Conservation (phyloP, 2,113 vertebrate genomes). For the Ibidorhyncha struthersii region DNA sequence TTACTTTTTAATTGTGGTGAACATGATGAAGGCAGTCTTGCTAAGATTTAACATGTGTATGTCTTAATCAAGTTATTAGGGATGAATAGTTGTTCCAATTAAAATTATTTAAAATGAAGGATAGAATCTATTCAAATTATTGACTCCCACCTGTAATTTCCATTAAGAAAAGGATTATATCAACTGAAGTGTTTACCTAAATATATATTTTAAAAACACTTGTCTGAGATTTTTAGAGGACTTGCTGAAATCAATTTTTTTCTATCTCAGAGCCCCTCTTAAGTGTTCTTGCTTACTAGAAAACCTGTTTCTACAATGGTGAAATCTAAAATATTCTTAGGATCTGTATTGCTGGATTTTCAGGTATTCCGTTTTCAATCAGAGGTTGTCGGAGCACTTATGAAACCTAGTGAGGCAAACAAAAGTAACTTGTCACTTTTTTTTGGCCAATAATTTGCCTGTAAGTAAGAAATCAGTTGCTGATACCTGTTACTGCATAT, state of each 20-base stretch:
- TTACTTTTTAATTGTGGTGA: neutral
- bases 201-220: neutral
- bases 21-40: neutral
- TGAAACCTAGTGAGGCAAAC: neutral
- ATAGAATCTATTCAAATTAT: neutral
- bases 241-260: neutral
- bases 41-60: neutral
- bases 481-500: neutral
- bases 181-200: neutral
- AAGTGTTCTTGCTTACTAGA: neutral
- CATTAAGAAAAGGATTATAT: neutral
- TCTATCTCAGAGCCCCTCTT: neutral
- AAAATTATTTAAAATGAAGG: neutral
- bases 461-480: neutral
- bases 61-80: neutral
- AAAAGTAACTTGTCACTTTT: neutral
- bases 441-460: neutral
- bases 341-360: fast-evolving
- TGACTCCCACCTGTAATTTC: neutral
- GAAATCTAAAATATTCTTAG: neutral
- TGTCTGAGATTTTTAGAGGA: neutral
- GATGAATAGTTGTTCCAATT: neutral
- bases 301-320: neutral
- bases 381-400: fast-evolving
- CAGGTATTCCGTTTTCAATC: neutral